Evolutionary conservation across 1,140 invertebrate species (phyloP).

Genomic region (Sipha flava): DNA sequence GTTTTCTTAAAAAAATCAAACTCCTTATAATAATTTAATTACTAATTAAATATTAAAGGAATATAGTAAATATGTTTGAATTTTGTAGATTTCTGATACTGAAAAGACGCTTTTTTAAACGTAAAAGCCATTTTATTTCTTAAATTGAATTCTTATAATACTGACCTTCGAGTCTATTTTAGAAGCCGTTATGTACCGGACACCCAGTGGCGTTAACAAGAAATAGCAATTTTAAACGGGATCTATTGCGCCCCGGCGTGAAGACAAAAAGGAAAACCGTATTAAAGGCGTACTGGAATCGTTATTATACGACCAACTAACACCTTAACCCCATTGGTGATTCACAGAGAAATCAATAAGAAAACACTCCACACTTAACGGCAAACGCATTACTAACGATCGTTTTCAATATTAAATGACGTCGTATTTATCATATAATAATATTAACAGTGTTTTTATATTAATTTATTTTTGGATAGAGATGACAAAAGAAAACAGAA

Average conservation of each 20-base stretch:
- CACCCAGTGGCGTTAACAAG: not conserved
- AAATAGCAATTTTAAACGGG: not conserved
- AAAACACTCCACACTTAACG: not conserved
- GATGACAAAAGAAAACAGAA: no score
- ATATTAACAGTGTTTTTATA: not conserved
- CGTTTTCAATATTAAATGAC: not conserved
- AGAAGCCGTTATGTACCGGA: not conserved
- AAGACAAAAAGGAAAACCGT: conserved; percentile 1
- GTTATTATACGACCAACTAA: not conserved
- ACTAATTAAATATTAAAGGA: no score
- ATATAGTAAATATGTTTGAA: no score
- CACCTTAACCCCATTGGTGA: conserved; percentile 17
- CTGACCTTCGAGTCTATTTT: not conserved
- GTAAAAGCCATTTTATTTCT: not conserved
- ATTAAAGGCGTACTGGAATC: not conserved
- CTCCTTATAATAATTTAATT: no score
- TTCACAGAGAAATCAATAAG: not conserved
- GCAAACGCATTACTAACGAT: not conserved
- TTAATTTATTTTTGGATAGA: not conserved
- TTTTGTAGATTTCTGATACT: no score
- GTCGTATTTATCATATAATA: no score
- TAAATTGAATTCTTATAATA: not conserved
- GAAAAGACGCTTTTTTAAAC: no score
- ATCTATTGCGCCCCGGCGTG: not conserved
- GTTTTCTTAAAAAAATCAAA: no score